phyloP scores from a whole-genome alignment of 2,888 invertebrate genomes.

The Pegoplata infirma region DNA sequence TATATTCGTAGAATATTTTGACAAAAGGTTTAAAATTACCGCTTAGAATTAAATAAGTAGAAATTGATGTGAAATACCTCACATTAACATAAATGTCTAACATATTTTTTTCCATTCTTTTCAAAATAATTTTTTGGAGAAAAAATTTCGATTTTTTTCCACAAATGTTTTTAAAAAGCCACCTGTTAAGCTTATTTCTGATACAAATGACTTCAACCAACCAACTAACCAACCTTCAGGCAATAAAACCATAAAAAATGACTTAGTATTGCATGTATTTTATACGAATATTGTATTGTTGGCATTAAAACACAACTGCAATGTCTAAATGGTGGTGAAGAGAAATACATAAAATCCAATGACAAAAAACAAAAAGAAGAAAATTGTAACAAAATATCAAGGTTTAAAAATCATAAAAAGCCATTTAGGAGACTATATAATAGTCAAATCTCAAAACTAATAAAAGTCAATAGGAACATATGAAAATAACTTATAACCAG shows the following conservation, averaged over 20 bases:
- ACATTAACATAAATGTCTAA: conserved; percentile 70
- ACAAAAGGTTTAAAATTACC: too few species aligned
- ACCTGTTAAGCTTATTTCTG: conserved; percentile 70
- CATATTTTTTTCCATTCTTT: conserved; percentile 13
- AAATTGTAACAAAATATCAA: conserved; percentile 53
- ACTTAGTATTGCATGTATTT: conserved; percentile 66
- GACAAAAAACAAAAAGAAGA: too few species aligned
- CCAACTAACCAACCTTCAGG: conserved; percentile 51
- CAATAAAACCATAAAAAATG: conserved; percentile 73
- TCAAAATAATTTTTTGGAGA: conserved; percentile 5
- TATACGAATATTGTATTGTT: too few species aligned
- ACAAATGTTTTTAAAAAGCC: conserved; percentile 60
- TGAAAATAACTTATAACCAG: conserved; percentile 54
- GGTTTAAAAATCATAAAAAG: conserved; percentile 62
- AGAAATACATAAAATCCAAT: conserved; percentile 3
- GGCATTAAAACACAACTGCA: conserved; percentile 57
- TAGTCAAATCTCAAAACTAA: conserved; percentile 62
- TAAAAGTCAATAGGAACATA: conserved; percentile 58
- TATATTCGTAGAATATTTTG: too few species aligned
- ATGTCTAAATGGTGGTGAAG: conserved; percentile 50
- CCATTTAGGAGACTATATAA: conserved; percentile 54
- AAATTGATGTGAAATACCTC: too few species aligned
- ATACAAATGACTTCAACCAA: conserved; percentile 38
- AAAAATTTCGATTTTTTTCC: conserved; percentile 26
- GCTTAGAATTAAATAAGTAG: too few species aligned